Conservation (phyloP, 2,113 vertebrate genomes). For the Talpa occidentalis region DNA sequence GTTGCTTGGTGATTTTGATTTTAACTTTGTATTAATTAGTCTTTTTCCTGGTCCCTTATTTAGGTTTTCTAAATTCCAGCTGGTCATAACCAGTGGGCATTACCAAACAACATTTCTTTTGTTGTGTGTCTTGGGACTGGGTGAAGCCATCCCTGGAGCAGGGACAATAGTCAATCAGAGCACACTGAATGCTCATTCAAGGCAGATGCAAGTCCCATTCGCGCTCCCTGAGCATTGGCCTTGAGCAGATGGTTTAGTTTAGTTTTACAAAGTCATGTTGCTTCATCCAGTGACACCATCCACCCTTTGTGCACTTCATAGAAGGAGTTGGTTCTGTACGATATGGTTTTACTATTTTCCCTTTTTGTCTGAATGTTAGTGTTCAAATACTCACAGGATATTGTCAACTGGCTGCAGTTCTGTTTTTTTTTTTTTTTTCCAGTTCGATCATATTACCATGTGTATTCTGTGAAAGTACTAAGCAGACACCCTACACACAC, state of each 20-base stretch:
- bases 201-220: slow-evolving; percentile 33
- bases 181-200: slow-evolving; percentile 57
- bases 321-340: slow-evolving; percentile 69
- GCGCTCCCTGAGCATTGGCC: slow-evolving; percentile 47
- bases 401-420: slow-evolving; percentile 47
- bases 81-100: not conserved
- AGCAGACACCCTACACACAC: not conserved
- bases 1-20: too few relatives aligned
- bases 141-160: slow-evolving; percentile 18
- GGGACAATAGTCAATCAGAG: slow-evolving; percentile 72
- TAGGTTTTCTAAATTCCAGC: too few relatives aligned
- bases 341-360: slow-evolving; percentile 61
- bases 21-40: too few relatives aligned
- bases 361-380: slow-evolving; percentile 37
- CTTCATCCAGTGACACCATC: slow-evolving; percentile 80
- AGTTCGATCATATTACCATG: slow-evolving; percentile 62
- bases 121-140: slow-evolving; percentile 59
- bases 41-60: too few relatives aligned
- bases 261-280: slow-evolving; percentile 74
- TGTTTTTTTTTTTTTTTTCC: slow-evolving; percentile 56
- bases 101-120: slow-evolving; percentile 24
- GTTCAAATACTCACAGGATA: slow-evolving; percentile 65
- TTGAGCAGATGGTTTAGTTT: slow-evolving; percentile 83
- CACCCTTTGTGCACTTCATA: slow-evolving; percentile 68
- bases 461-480: slow-evolving; percentile 63